Evolutionary conservation across 2,888 invertebrate genomes (phyloP), one percentile per base, ranked within the genome.

Genomic region (Anagyrus pseudococci): DNA sequence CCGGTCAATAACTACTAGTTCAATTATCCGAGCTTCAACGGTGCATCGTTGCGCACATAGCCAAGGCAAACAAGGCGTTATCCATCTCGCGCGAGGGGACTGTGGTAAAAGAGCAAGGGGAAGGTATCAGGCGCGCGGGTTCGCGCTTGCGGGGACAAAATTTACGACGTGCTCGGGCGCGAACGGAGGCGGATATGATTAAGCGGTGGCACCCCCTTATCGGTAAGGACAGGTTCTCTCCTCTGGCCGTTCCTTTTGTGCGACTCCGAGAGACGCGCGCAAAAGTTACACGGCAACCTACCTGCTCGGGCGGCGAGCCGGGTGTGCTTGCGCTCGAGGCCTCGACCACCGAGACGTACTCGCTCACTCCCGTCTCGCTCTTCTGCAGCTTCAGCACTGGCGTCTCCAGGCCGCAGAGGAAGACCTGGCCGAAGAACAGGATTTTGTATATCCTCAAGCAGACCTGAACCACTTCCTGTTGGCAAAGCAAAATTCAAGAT

Each of bases 361-460:
- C 88, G 73, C 87, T 87, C 70, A 84, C 81, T 37, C 87, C 87
- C 55, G 76, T 76, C 62, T 87, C 85, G 62, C 86, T 86, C 80
- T 87, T 90, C 76, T 88, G 87, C 70, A 91, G 83, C 70, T 90
- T 88, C 68, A 95, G 82, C 67, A 94, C 91, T 0, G 93, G 92
- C n/a, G 92, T 92, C 74, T 93, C 92, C 69, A 93, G 86, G 19
- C 94, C 94, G 77, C 93, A 94, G 59, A 93, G 86, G 83, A 87
- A 93, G 80, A 90, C 91, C 33, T 92, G 92, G 63, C 90, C 90
- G 82, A 94, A 93, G 83, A 92, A 90, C 52, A 90, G 84, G 68
- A 94, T 84, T 76, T 89, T 90, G 71, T 87, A 84, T 58, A 92
- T 86, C 68, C 94, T 84, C 62, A 91, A 82, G 69, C 88, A 87